A percentile compares a stretch with the other conserved stretches of the same genome.
Conservation (phyloP, 1,140 invertebrate genomes). For the Choristoneura fumiferana region DNA sequence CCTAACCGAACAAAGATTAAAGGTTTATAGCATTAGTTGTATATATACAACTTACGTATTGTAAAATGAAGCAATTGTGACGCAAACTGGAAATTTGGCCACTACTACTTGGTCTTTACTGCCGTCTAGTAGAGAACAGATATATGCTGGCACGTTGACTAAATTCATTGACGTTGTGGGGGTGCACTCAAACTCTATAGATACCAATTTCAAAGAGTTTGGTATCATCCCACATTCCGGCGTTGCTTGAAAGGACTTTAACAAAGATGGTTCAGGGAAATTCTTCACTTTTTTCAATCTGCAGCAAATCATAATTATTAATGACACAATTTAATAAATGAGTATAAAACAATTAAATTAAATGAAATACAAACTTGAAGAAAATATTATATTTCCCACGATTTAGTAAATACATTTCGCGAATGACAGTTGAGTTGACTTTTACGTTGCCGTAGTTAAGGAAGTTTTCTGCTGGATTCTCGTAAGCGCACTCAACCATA, state of each 20-base stretch:
- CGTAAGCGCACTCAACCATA: conserved; percentile 64
- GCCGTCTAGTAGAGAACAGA: conserved; percentile 61
- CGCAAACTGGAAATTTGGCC: conserved; percentile 64
- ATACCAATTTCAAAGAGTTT: conserved; percentile 42
- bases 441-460: conserved; percentile 70
- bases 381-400: conserved; percentile 68
- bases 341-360: conserved; percentile 6
- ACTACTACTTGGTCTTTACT: conserved; percentile 68
- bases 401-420: conserved; percentile 64
- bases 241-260: conserved; percentile 51
- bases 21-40: not conserved
- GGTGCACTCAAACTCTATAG: conserved; percentile 62
- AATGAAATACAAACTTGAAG: conserved; percentile 51
- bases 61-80: conserved; percentile 68
- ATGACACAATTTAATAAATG: conserved; percentile 1
- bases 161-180: conserved; percentile 62
- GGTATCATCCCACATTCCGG: conserved; percentile 58
- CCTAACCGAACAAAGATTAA: not conserved
- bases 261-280: conserved; percentile 60
- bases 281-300: conserved; percentile 69
- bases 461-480: conserved; percentile 51
- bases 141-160: conserved; percentile 58
- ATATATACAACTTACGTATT: conserved; percentile 57
- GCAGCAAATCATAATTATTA: no score
- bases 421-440: conserved; percentile 58